Evolutionary conservation across 1,140 invertebrate species (phyloP).

Genomic region (Euwallacea fornicatus): DNA sequence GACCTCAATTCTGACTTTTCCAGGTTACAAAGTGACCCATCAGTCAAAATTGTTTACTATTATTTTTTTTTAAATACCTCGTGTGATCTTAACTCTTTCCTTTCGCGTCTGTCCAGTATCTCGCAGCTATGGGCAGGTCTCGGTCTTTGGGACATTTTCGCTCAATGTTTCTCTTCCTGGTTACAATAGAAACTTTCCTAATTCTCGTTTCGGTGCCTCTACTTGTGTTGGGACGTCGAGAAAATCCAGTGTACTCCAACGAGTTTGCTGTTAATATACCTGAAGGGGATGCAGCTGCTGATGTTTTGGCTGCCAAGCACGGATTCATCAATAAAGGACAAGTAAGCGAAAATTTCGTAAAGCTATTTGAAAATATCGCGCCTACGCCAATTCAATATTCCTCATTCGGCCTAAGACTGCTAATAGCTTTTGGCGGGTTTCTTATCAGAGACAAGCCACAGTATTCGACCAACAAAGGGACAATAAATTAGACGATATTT

Average conservation of each 20-base stretch:
- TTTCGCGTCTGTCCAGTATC: too few species aligned
- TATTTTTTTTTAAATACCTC: too few species aligned
- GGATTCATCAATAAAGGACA: slow-evolving; percentile 74
- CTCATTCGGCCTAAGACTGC: slow-evolving; percentile 2
- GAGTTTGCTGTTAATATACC: slow-evolving; percentile 79
- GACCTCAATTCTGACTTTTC: too few species aligned
- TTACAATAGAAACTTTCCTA: background rate
- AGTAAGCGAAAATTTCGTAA: slow-evolving; percentile 57
- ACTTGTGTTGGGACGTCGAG: slow-evolving; percentile 8
- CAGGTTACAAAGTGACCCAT: too few species aligned
- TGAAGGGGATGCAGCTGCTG: slow-evolving; percentile 60
- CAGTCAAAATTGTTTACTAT: too few species aligned
- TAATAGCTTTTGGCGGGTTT: slow-evolving; percentile 16
- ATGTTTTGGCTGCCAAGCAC: slow-evolving; percentile 67
- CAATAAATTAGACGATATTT: slow-evolving; percentile 34
- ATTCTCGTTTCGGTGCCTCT: slow-evolving; percentile 2
- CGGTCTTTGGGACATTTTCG: background rate
- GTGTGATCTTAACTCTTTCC: too few species aligned
- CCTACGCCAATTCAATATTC: background rate
- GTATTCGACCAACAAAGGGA: slow-evolving; percentile 24
- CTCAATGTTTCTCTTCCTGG: slow-evolving; percentile 13
- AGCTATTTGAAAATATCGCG: background rate
- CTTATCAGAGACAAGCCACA: slow-evolving; percentile 14
- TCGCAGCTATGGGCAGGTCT: too few species aligned
- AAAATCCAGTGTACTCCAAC: slow-evolving; percentile 65